A percentile compares a stretch with the other conserved stretches of the same genome.
phyloP scores from a whole-genome alignment of 2,888 invertebrate species.

The Eilema griseolum region DNA sequence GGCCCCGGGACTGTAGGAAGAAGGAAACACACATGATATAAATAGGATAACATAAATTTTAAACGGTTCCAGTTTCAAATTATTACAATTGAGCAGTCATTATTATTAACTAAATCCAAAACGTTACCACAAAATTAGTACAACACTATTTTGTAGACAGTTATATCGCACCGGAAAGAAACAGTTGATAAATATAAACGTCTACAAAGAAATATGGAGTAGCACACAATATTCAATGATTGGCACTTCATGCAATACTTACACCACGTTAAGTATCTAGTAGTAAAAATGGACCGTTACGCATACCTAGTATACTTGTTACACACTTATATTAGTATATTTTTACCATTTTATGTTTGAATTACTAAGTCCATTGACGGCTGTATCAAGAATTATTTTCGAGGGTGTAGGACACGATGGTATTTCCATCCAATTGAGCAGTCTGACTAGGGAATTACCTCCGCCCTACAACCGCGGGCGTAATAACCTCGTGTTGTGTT shows the following conservation, averaged over 20 bases:
- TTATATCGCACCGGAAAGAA: background rate
- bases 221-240: constrained; percentile 6
- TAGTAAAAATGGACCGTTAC: constrained; percentile 15
- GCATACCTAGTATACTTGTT: constrained; percentile 6
- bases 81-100: no score
- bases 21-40: no score
- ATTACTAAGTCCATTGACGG: background rate
- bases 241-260: constrained; percentile 10
- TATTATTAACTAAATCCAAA: background rate
- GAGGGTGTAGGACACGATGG: no score
- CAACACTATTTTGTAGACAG: background rate
- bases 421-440: no score
- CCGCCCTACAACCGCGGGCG: no score
- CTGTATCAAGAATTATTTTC: no score
- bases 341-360: background rate
- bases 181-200: background rate
- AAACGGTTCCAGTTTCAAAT: no score
- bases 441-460: no score
- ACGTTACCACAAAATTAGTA: background rate
- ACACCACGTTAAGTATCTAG: background rate
- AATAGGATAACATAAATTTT: no score
- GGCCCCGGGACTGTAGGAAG: no score
- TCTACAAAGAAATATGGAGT: constrained; percentile 12
- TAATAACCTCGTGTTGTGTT: no score
- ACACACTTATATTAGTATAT: background rate